A percentile compares a stretch with the other conserved stretches of the same genome.
These are phyloP conservation scores for Myripristis murdjan DNA, from an alignment of 2,797 vertebrate species.

Conservation along the genomic window DNA sequence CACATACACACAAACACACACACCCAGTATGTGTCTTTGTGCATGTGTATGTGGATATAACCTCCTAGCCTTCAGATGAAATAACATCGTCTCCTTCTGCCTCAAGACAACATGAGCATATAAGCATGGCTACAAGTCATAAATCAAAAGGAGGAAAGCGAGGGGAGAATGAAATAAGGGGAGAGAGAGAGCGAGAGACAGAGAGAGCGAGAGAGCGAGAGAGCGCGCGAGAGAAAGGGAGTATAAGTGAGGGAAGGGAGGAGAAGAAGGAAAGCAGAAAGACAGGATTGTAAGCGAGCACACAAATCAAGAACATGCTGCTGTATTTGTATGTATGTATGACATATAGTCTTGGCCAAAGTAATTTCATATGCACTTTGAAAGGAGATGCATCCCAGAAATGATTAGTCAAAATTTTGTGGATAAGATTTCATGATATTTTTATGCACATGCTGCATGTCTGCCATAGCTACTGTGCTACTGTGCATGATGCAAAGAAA, in stretches of 20 bases:
- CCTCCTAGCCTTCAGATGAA: constrained; percentile 49
- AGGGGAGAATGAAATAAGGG: constrained; percentile 23
- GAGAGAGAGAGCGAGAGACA: neutral
- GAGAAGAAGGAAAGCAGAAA: constrained; percentile 5
- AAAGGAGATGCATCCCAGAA: neutral
- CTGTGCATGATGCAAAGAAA: constrained; percentile 6
- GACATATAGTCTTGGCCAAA: no score
- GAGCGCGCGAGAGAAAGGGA: no score
- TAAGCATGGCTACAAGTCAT: constrained; percentile 52
- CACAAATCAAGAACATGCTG: neutral
- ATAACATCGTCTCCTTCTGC: constrained; percentile 49
- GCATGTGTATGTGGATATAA: constrained; percentile 24
- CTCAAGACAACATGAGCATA: constrained; percentile 56
- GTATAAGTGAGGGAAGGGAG: neutral
- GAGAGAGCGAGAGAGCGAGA: neutral
- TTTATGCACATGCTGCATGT: neutral
- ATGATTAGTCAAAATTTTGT: neutral
- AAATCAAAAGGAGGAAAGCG: constrained; percentile 54
- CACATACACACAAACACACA: no score
- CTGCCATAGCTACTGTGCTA: neutral
- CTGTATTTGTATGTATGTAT: neutral
- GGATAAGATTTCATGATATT: neutral
- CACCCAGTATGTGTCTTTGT: neutral
- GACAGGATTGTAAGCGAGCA: neutral
- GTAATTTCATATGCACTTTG: neutral